Evolutionary conservation across 2,797 vertebrate species (phyloP), one percentile per base, ranked within the genome.

Genomic region (Anabas testudineus): DNA sequence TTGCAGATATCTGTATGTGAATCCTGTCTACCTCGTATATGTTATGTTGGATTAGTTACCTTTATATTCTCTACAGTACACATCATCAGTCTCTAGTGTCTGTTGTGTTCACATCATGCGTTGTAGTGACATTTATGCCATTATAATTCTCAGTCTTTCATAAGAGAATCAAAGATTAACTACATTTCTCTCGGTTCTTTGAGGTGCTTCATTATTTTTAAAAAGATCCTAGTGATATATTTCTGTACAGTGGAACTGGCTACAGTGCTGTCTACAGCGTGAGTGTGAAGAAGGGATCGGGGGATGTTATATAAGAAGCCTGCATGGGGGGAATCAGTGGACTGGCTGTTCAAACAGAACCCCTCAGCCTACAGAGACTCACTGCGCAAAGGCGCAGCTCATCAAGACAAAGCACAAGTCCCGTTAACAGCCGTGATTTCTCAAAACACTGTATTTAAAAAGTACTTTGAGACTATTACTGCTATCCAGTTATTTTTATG

Each of bases 211-310:
- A 47, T 37, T 14, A 36, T 36, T 36, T 6, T 2, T 36, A 4
- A 14, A 14, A 45, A 45, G 53, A 52, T 60, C 78, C 56, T 45
- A 9, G 71, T 56, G 51, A 72, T 80, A 60, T 67, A 51, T 60
- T 41, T 70, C 36, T 85, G 64, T 79, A 85, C 78, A 85, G 26
- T 71, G 30, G 19, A 67, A 59, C 43, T 59, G 52, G 81, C 81
- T 84, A 82, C 83, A 78, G 58, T 71, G 72, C 59, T 22, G 36
- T 86, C 80, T 86, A 83, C 78, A 87, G 82, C 83, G 22, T 74
- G 76, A 63, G 81, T 85, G 78, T 69, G 67, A 61, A 54, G 62
- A 58, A 56, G 59, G 77, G 61, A 54, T 54, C 51, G 66, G 42
- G 53, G 45, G 22, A 3, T 41, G 81, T 90, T 86, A 83, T 67